Percentiles rank a stretch among this genome's conserved stretches.
phyloP scores from a whole-genome alignment of 2,797 vertebrate genomes.

The Argentina silus region DNA sequence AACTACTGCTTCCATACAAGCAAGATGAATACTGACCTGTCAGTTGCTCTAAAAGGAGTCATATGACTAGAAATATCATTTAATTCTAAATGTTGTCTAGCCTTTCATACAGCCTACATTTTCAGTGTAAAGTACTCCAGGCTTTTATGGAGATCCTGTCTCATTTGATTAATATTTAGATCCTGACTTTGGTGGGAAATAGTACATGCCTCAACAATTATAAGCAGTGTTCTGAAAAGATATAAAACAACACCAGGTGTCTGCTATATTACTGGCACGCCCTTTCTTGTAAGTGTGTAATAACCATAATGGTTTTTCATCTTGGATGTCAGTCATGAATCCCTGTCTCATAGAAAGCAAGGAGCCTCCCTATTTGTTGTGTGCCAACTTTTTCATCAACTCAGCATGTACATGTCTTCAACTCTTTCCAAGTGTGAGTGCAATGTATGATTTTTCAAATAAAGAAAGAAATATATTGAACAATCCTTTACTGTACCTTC shows the following conservation, averaged over 20 bases:
- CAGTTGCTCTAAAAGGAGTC: conserved; percentile 31
- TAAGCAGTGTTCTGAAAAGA: not conserved
- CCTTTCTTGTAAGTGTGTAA: conserved; percentile 5
- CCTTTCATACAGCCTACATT: not conserved
- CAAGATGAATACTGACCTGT: conserved; percentile 38
- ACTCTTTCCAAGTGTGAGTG: conserved; percentile 20
- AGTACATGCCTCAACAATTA: too few species aligned
- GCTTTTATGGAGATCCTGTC: too few species aligned
- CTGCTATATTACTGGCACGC: not conserved
- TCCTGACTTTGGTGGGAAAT: too few species aligned
- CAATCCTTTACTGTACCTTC: conserved; percentile 66
- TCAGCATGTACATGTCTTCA: not conserved
- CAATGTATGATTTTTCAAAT: not conserved
- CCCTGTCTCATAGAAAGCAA: not conserved
- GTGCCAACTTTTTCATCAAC: not conserved
- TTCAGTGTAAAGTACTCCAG: too few species aligned
- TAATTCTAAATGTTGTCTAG: too few species aligned
- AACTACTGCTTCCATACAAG: conserved; percentile 20
- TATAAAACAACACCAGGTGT: not conserved
- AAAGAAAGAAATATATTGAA: not conserved
- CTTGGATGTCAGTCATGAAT: not conserved
- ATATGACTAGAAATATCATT: conserved; percentile 8
- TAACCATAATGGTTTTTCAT: not conserved
- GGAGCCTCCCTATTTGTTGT: not conserved
- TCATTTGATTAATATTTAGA: not conserved